Base-by-base conservation (phyloP, 2,113 vertebrate genomes). In the Chelonoidis abingdonii region DNA sequence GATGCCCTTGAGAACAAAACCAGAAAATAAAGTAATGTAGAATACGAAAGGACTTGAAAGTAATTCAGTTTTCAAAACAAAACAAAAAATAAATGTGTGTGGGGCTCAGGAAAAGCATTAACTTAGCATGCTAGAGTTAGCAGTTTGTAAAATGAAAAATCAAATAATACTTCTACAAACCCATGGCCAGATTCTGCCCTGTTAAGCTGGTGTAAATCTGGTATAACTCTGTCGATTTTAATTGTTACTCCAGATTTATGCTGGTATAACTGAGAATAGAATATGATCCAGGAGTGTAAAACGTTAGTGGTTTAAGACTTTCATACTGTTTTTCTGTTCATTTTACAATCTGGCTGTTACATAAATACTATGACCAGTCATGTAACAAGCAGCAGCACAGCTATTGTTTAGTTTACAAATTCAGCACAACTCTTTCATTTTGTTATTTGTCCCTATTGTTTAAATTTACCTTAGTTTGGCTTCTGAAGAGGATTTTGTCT, bases 1-100 rank as follows among this genome's bases (percentile, higher is more conserved):
- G 93, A 92, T 97, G 93, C 95, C 95, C 94, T 94, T 97, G 97
- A 94, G 95, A 97, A 87, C 94, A 90, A 95, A 95, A 90, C 49
- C 93, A 89, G 87, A 94, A 96, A 95, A 97, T 86, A 97, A 98
- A 97, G 88, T 87, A 90, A 84, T 94, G 76, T 92, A 89, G 79
- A 85, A 89, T 94, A 94, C 80, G 87, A 79, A 97, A 87, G 95
- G 94, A 96, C 38, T 69, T 89, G 87, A 94, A 95, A 65, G 90
- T 95, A 97, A 96, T 96, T 93, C 84, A 88, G 95, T 93, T 97
- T 97, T 95, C 49, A 85, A 96, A 96, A 95, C 89, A 85, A 86
- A 97, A 91, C 62, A 82, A 84, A 41, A 59, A n/a, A 50, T 50
- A 69, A 92, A 79, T 62, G 25, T 84, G 76, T 92, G 92, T 24